A percentile compares a stretch with the other conserved stretches of the same genome.
Conservation (phyloP, 1,140 invertebrate species). For the Lordiphosa clarofinis region DNA sequence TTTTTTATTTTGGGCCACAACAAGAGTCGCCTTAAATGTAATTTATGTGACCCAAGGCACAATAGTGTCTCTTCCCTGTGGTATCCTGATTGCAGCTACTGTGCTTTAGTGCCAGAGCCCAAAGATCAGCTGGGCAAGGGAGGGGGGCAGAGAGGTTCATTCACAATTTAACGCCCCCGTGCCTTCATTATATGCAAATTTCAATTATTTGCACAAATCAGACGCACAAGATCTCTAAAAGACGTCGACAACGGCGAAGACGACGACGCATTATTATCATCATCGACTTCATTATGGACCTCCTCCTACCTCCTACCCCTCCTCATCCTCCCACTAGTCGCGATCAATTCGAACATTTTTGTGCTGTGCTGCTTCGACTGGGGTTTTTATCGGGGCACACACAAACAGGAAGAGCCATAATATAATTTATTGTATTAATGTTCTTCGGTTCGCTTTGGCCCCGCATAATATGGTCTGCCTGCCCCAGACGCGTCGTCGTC, state of each 20-base stretch:
- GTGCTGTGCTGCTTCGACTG: slow-evolving; percentile 22
- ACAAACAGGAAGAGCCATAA: slow-evolving; percentile 75
- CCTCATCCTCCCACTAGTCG: neutral
- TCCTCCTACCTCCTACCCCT: neutral
- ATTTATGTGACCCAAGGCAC: slow-evolving; percentile 58
- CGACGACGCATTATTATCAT: slow-evolving; percentile 67
- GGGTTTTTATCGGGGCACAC: slow-evolving; percentile 48
- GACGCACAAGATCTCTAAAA: slow-evolving; percentile 58
- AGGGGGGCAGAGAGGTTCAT: neutral
- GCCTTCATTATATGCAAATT: slow-evolving; percentile 76
- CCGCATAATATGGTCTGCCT: slow-evolving; percentile 48
- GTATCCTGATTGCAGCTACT: slow-evolving; percentile 70
- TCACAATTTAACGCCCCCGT: slow-evolving; percentile 31
- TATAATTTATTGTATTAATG: slow-evolving; percentile 79
- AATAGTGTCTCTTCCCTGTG: slow-evolving; percentile 48
- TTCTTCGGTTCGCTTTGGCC: slow-evolving; percentile 37
- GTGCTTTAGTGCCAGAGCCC: slow-evolving; percentile 19
- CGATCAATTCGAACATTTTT: slow-evolving; percentile 46
- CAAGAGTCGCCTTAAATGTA: slow-evolving; percentile 67
- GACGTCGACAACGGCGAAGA: slow-evolving; percentile 7
- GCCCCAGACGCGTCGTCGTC: slow-evolving; percentile 30
- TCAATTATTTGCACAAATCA: slow-evolving; percentile 78
- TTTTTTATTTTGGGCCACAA: neutral
- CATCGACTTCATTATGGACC: slow-evolving; percentile 35
- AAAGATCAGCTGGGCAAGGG: too few species aligned